A percentile compares a stretch with the other conserved stretches of the same genome.
phyloP scores from a whole-genome alignment of 2,888 invertebrate genomes.

The Torymus auratus region DNA sequence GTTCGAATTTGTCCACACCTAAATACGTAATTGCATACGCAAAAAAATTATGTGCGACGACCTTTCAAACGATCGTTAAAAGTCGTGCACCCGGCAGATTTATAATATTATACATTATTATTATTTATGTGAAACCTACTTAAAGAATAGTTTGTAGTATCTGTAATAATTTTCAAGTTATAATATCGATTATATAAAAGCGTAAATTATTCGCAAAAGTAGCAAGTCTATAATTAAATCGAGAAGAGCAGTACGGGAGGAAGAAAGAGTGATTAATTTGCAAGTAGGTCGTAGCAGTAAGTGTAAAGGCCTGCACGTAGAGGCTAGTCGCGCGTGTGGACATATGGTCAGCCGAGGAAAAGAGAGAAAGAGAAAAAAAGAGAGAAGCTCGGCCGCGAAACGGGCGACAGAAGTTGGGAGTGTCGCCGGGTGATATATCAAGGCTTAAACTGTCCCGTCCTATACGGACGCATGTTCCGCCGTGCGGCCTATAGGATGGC shows the following conservation, averaged over 20 bases:
- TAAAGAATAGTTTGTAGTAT: no score
- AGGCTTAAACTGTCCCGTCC: conserved; percentile 76
- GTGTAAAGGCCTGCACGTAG: conserved; percentile 28
- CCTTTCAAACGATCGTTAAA: conserved; percentile 6
- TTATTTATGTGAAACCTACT: no score
- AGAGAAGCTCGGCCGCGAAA: conserved; percentile 72
- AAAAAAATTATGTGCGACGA: conserved; percentile 22
- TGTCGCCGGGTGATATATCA: conserved; percentile 76
- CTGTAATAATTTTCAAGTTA: no score
- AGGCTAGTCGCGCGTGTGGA: conserved; percentile 37
- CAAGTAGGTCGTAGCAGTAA: conserved; percentile 52
- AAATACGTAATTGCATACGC: conserved; percentile 20
- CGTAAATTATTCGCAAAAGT: not conserved
- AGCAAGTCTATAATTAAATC: conserved; percentile 29
- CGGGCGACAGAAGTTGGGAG: conserved; percentile 77
- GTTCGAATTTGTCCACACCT: conserved; percentile 50
- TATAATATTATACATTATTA: no score
- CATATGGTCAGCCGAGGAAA: conserved; percentile 55
- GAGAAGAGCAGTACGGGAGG: not conserved
- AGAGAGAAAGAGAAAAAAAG: conserved; percentile 54
- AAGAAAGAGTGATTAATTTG: conserved; percentile 52
- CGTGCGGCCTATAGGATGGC: conserved; percentile 56
- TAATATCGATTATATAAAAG: no score
- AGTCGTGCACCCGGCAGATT: not conserved
- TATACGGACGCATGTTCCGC: conserved; percentile 66